Base-by-base conservation (phyloP, 2,888 invertebrate genomes). In the Seladonia tumulorum region DNA sequence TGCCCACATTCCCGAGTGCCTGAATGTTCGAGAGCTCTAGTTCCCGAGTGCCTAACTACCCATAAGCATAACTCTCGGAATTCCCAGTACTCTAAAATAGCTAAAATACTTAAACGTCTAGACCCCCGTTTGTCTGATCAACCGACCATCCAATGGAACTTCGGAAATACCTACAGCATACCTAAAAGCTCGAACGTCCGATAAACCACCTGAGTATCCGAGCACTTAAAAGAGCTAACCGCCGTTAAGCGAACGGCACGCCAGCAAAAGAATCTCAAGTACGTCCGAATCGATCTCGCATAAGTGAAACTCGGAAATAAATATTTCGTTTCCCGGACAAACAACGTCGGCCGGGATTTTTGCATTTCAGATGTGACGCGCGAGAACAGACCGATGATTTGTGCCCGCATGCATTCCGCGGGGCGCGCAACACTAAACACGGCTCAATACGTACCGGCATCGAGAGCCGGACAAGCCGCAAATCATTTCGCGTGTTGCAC, bases 401-500 rank as follows among this genome's bases (percentile, higher is more conserved):
- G 82, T 78, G 86, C 68, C 66, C 60, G 82, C 57, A 68, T 80
- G 79, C 71, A 72, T 80, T 79, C 78, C 72, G 66, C 74, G 63
- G 49, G 22, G 76, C 35, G 76, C 45, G 60, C 79, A 47, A 53
- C 78, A 57, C 76, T 86, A 86, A 82, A 86, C 70, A 86, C 66
- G 29, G 49, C 53, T 53, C 53, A 3, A 53, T 53, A 53, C 1
- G 8, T 8, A 3, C 8, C 22, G 22, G 53, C 22, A 53, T 53
- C 53, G 22, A 8, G 22, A 53, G 76, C 73, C 73, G 80, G 77
- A 85, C 87, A 66, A 76, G 78, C 57, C 68, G 78, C 80, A 86
- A 88, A 88, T 88, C 88, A 88, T 88, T 84, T 87, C 80, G 88
- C 88, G 88, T 88, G 88, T 81, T 35, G 88, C 86, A 88, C 88